phyloP scores from a whole-genome alignment of 2,113 vertebrate genomes.

The Pseudolaguvia tuberculata region DNA sequence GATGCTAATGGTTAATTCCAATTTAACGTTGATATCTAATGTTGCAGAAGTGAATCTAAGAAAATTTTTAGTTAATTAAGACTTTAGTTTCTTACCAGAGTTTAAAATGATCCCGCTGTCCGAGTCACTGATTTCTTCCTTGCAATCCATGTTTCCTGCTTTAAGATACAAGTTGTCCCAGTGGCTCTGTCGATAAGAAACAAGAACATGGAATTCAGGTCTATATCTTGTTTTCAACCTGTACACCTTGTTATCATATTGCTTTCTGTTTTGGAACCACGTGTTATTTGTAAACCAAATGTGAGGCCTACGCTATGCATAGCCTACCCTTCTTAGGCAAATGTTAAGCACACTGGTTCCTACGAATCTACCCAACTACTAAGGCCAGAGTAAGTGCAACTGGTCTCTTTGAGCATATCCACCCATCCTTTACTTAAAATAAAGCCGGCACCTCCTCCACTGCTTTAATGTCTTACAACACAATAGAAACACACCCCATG shows the following conservation, averaged over 20 bases:
- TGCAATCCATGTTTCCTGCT: constrained; percentile 70
- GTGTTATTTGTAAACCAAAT: constrained; percentile 46
- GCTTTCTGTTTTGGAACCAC: constrained; percentile 17
- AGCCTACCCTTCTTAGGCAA: constrained; percentile 42
- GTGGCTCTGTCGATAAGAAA: constrained; percentile 22
- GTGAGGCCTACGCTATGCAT: constrained; percentile 36
- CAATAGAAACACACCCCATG: constrained; percentile 63
- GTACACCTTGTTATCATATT: constrained; percentile 1
- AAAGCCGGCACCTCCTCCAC: constrained; percentile 35
- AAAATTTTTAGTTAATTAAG: background rate
- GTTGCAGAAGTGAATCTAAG: background rate
- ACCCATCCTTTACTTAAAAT: constrained; percentile 27
- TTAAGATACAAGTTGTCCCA: constrained; percentile 22
- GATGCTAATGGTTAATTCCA: background rate
- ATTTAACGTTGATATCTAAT: background rate
- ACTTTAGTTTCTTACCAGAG: constrained; percentile 70
- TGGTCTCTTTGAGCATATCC: constrained; percentile 27
- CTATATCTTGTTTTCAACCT: constrained; percentile 14
- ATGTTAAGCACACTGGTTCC: constrained; percentile 52
- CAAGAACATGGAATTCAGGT: constrained; percentile 11
- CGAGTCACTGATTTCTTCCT: constrained; percentile 82
- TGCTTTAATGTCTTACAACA: constrained; percentile 46
- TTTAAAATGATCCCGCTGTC: constrained; percentile 86
- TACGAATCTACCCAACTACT: constrained; percentile 27
- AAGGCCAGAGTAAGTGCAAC: constrained; percentile 35